phyloP scores from a whole-genome alignment of 2,888 invertebrate genomes.

The Isotomurus palustris region DNA sequence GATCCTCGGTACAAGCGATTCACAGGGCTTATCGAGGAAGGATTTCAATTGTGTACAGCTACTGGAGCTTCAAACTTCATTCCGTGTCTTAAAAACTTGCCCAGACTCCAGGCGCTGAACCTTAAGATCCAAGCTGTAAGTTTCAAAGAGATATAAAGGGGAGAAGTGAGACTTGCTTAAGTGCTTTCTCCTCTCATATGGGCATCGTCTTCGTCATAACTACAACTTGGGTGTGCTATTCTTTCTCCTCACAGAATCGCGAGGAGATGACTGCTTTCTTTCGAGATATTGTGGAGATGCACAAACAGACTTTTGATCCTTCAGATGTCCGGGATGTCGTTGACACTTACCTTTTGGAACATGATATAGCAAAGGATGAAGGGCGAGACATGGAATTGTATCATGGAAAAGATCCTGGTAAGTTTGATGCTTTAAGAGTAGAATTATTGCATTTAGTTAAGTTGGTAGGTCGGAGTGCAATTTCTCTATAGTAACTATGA shows the following conservation, averaged over 20 bases:
- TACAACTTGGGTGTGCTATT: no score
- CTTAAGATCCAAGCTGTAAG: conserved; percentile 42
- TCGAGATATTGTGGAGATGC: conserved; percentile 76
- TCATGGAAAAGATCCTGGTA: conserved; percentile 81
- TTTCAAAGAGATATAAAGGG: background rate
- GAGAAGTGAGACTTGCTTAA: background rate
- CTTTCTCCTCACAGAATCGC: conserved; percentile 67
- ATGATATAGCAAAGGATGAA: conserved; percentile 73
- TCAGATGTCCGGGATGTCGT: conserved; percentile 74
- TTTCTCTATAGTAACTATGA: no score
- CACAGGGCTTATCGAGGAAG: conserved; percentile 83
- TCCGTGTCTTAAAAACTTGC: conserved; percentile 66
- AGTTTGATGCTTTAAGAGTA: conserved; percentile 49
- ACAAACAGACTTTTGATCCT: conserved; percentile 69
- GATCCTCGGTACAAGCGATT: conserved; percentile 73
- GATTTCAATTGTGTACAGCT: conserved; percentile 79
- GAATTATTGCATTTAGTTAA: no score
- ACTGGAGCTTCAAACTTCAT: conserved; percentile 78
- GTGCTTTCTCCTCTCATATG: no score
- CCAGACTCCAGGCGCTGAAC: conserved; percentile 47
- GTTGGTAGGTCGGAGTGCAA: no score
- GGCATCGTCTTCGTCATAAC: no score
- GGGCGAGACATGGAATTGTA: conserved; percentile 69
- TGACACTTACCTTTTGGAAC: conserved; percentile 79
- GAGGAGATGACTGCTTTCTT: conserved; percentile 80